phyloP scores from a whole-genome alignment of 2,888 invertebrate genomes.

The Leistus spinibarbis region DNA sequence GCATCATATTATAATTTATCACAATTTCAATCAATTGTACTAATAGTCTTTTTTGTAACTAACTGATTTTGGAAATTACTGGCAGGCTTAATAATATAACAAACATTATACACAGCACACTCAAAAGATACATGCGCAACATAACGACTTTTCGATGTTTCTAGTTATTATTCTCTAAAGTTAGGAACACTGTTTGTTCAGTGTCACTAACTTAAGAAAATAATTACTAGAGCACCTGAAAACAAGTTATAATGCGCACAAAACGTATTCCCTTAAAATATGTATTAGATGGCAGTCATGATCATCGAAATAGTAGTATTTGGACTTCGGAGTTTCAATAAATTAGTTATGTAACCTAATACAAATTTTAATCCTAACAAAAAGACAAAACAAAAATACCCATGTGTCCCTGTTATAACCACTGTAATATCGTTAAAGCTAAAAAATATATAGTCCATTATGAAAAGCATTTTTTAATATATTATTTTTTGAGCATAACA shows the following conservation, averaged over 20 bases:
- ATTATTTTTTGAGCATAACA: neutral
- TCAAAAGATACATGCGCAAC: neutral
- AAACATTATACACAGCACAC: neutral
- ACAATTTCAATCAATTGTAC: neutral
- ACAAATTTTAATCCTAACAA: too few relatives aligned
- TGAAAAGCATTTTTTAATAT: neutral
- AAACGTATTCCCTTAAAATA: neutral
- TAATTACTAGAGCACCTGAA: too few relatives aligned
- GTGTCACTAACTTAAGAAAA: neutral
- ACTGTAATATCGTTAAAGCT: neutral
- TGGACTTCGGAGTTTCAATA: neutral
- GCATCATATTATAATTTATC: neutral
- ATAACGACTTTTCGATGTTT: neutral
- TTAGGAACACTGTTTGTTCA: neutral
- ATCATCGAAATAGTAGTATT: neutral
- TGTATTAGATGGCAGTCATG: neutral
- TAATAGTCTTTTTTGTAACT: neutral
- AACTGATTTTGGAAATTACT: neutral
- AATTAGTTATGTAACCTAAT: neutral
- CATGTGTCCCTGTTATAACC: neutral
- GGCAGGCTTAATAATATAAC: slow-evolving; percentile 8
- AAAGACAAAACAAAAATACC: neutral
- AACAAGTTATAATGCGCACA: neutral
- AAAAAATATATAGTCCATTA: neutral
- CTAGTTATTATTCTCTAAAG: neutral